Percentiles rank a stretch among this genome's conserved stretches.
Evolutionary conservation across 2,888 invertebrate species (phyloP).

Genomic region (Hypomecis atomaria): DNA sequence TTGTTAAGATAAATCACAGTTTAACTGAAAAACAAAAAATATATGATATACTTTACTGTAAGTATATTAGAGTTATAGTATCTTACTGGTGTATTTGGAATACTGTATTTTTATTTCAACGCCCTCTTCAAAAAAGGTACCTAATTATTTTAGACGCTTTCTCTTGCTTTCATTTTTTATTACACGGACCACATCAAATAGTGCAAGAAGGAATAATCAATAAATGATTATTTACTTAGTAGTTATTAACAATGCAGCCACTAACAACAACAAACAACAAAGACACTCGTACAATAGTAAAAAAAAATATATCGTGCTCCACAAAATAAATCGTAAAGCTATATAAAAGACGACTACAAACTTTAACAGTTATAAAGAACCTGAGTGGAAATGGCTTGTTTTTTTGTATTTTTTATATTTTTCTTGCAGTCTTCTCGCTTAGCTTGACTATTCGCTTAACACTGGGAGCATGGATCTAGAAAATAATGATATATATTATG

Average conservation of each 20-base stretch:
- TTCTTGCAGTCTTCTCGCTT: slow-evolving; percentile 81
- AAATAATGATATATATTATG: slow-evolving; percentile 46
- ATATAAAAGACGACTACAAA: slow-evolving; percentile 60
- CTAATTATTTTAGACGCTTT: no score
- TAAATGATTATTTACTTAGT: no score
- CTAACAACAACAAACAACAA: slow-evolving; percentile 48
- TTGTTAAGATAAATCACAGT: no score
- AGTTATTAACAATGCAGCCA: neutral
- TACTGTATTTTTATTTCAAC: no score
- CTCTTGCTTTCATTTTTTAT: no score
- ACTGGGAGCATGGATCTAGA: slow-evolving; percentile 92
- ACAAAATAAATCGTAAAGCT: slow-evolving; percentile 43
- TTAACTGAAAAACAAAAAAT: no score
- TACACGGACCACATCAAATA: no score
- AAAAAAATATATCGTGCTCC: slow-evolving; percentile 34
- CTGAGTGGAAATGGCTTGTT: slow-evolving; percentile 68
- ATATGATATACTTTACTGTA: no score
- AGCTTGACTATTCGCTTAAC: slow-evolving; percentile 89
- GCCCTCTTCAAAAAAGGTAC: no score
- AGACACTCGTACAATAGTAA: slow-evolving; percentile 41
- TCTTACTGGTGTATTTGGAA: no score
- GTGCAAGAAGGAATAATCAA: no score
- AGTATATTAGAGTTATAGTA: no score
- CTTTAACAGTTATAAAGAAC: slow-evolving; percentile 70
- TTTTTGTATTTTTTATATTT: slow-evolving; percentile 55